A percentile compares a stretch with the other conserved stretches of the same genome.
phyloP scores from a whole-genome alignment of 1,140 invertebrate genomes.

The Drosophila mojavensis region DNA sequence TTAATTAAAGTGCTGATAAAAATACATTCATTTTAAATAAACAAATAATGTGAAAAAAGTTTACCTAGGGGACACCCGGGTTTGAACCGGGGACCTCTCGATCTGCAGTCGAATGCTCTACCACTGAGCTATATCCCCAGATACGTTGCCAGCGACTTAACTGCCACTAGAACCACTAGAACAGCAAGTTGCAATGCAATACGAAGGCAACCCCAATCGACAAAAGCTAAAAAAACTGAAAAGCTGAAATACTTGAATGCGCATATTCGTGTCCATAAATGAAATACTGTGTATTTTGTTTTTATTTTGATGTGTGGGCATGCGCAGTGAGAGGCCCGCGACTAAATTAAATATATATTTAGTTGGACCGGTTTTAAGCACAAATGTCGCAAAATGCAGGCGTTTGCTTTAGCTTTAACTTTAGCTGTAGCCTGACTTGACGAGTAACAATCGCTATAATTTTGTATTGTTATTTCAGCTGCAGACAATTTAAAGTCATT shows the following conservation, averaged over 20 bases:
- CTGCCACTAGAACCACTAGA: slow-evolving; percentile 43
- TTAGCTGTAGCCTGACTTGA: background rate
- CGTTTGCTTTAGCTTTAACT: too few species aligned
- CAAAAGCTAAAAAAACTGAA: background rate
- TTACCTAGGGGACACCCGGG: slow-evolving; percentile 93
- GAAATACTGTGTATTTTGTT: background rate
- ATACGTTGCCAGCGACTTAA: slow-evolving; percentile 27
- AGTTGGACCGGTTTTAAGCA: slow-evolving; percentile 71
- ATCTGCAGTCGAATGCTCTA: slow-evolving; percentile 97
- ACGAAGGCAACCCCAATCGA: background rate
- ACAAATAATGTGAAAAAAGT: background rate
- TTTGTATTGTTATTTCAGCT: slow-evolving; percentile 67
- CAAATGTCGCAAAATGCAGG: slow-evolving; percentile 17
- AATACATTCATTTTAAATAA: background rate
- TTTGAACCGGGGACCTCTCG: slow-evolving; percentile 97
- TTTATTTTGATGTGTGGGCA: slow-evolving; percentile 40
- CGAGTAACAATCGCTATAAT: slow-evolving; percentile 41
- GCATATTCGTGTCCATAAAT: background rate
- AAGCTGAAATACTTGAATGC: slow-evolving; percentile 4
- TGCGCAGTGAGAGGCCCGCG: slow-evolving; percentile 57
- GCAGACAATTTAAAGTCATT: slow-evolving; percentile 45
- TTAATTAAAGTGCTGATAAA: too few species aligned
- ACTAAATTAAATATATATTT: slow-evolving; percentile 58
- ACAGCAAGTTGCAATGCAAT: background rate
- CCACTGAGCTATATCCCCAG: slow-evolving; percentile 95